Evolutionary conservation across 1,140 invertebrate species (phyloP), one percentile per base, ranked within the genome.

Genomic region (Papilio helenus): DNA sequence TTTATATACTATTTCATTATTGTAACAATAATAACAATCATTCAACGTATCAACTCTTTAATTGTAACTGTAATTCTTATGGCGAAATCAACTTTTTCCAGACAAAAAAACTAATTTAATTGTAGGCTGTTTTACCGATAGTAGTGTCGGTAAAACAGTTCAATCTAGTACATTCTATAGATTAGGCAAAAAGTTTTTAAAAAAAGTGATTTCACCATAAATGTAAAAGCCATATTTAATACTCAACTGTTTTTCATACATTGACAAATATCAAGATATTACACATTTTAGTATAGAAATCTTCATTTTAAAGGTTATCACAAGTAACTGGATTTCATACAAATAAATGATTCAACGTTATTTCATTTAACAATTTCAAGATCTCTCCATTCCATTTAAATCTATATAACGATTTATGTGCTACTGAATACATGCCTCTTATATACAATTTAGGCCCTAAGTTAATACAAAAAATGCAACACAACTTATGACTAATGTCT

Each of bases 381-480:
- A 73, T 73, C 72, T 73, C 23, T 46, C 72, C 42, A 44, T 73
- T 73, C 39, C 42, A 16, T 73, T 8, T 73, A 46, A 14, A 23
- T 46, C 14, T 46, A 46, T 46, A 42, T 16, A 23, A 49, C 23
- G 14, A 5, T 68, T 16, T 68, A 68, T 61, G 61, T 29, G 26
- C 23, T 34, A 65, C 2, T 26, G 12, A 68, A 29, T 65, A 65
- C 26, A 65, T 29, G 61, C 29, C 26, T 23, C 23, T 68, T 68
- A 68, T 29, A 68, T 29, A 68, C 61, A 65, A 29, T 14, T 68
- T 26, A 61, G 23, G 12, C 26, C 12, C 12, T 29, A 29, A 29
- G 4, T 49, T 74, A 72, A 74, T 49, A 74, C 72, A 74, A 46
- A 68, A n/a, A 74, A 49, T 74, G 72, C 72, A 44, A 3, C 18